Conservation (phyloP, 2,113 vertebrate genomes). For the Pipa parva region DNA sequence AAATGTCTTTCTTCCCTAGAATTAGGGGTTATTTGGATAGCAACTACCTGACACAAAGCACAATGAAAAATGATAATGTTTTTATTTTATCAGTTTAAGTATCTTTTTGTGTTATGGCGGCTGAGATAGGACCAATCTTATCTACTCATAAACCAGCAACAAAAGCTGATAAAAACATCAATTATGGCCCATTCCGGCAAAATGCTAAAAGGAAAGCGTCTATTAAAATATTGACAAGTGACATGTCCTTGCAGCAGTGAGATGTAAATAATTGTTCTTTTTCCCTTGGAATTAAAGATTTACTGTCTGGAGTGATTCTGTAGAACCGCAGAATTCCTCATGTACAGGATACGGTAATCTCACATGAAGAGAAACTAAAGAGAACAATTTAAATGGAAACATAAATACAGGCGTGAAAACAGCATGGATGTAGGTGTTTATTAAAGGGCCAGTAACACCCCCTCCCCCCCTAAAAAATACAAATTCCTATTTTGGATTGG, state of each 20-base stretch:
- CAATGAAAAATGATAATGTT: neutral
- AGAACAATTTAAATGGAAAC: too few relatives aligned
- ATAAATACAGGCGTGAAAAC: too few relatives aligned
- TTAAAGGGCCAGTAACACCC: too few relatives aligned
- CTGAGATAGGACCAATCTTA: neutral
- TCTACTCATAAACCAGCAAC: neutral
- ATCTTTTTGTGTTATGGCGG: neutral
- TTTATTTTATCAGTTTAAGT: neutral
- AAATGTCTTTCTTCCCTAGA: neutral
- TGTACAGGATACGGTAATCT: too few relatives aligned
- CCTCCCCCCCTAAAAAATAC: too few relatives aligned
- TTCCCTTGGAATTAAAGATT: neutral
- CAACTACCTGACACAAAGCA: neutral
- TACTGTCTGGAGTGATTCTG: neutral
- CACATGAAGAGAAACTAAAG: too few relatives aligned
- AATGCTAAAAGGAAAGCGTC: neutral
- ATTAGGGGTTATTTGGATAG: neutral
- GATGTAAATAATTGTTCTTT: neutral
- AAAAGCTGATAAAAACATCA: slow-evolving; percentile 5
- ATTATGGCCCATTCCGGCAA: neutral
- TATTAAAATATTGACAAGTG: neutral
- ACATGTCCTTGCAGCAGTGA: neutral
- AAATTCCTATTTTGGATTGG: too few relatives aligned
- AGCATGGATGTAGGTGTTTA: too few relatives aligned
- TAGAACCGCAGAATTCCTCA: too few relatives aligned